Evolutionary conservation across 2,888 invertebrate species (phyloP).

Genomic region (Oligia strigilis): DNA sequence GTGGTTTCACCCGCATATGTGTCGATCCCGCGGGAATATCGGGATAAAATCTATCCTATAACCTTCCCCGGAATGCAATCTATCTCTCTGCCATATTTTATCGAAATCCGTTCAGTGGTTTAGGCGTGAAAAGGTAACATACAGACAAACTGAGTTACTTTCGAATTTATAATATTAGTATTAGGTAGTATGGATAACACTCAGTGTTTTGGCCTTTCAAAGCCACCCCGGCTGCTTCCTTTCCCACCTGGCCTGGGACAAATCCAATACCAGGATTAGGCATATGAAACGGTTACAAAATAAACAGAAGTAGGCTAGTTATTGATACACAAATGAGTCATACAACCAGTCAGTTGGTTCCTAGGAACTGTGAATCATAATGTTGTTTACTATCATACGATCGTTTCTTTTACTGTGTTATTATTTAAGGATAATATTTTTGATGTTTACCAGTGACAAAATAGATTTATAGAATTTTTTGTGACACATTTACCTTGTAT

Average conservation of each 20-base stretch:
- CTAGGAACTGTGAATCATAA: conserved; percentile 59
- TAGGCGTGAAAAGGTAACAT: no score
- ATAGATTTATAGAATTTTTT: conserved; percentile 13
- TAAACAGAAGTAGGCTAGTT: conserved; percentile 31
- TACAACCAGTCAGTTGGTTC: conserved; percentile 47
- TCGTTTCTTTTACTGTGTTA: conserved; percentile 29
- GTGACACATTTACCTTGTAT: conserved; percentile 29
- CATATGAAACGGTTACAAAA: conserved; percentile 24
- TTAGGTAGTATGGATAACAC: background rate
- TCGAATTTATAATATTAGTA: no score
- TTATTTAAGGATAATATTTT: conserved; percentile 33
- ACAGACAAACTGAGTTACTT: no score
- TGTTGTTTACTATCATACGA: conserved; percentile 53
- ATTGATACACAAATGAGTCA: conserved; percentile 55
- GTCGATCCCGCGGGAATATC: no score
- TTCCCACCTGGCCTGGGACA: background rate
- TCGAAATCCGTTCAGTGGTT: no score
- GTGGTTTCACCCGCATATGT: no score
- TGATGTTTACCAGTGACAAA: conserved; percentile 3
- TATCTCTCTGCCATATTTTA: no score
- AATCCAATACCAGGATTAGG: background rate
- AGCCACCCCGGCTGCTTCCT: background rate
- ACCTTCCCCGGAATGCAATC: no score
- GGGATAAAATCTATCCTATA: no score
- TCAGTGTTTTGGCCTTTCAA: background rate